Conservation (phyloP, 1,140 invertebrate genomes). For the Battus philenor region DNA sequence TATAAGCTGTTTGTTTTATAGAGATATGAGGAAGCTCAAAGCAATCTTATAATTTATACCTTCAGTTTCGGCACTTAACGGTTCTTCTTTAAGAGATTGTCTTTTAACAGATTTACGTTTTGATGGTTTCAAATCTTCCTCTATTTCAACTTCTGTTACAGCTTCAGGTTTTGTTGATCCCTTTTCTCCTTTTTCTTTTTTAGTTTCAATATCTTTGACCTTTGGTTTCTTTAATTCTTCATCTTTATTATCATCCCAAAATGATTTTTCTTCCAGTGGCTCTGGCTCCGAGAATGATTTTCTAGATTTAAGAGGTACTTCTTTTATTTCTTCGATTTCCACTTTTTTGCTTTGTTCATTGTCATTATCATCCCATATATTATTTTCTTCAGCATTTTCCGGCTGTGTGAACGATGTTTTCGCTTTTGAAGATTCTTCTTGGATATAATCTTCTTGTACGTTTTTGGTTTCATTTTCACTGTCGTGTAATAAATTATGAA, state of each 20-base stretch:
- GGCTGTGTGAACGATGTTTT: background rate
- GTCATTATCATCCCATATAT: conserved; percentile 14
- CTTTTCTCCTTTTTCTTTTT: conserved; percentile 36
- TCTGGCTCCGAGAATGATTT: conserved; percentile 26
- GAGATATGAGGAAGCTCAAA: conserved; percentile 53
- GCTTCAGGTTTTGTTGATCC: conserved; percentile 50
- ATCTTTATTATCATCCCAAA: conserved; percentile 60
- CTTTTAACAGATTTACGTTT: conserved; percentile 70
- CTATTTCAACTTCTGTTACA: conserved; percentile 52
- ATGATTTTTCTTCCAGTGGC: conserved; percentile 30
- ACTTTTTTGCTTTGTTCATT: conserved; percentile 28
- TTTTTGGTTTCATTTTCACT: conserved; percentile 28
- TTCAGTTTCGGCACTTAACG: conserved; percentile 68
- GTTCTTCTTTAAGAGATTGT: conserved; percentile 54
- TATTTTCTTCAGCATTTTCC: conserved; percentile 1
- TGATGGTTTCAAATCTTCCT: conserved; percentile 68
- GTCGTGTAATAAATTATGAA: conserved; percentile 51
- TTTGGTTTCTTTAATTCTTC: conserved; percentile 46
- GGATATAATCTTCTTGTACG: conserved; percentile 21
- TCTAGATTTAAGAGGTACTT: conserved; percentile 24
- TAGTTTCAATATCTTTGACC: conserved; percentile 40
- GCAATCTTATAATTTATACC: conserved; percentile 59
- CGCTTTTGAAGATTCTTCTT: no score
- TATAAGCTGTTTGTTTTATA: conserved; percentile 60
- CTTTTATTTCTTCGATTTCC: conserved; percentile 23